Evolutionary conservation across 2,888 invertebrate species (phyloP).

Genomic region (Rhagonycha fulva): DNA sequence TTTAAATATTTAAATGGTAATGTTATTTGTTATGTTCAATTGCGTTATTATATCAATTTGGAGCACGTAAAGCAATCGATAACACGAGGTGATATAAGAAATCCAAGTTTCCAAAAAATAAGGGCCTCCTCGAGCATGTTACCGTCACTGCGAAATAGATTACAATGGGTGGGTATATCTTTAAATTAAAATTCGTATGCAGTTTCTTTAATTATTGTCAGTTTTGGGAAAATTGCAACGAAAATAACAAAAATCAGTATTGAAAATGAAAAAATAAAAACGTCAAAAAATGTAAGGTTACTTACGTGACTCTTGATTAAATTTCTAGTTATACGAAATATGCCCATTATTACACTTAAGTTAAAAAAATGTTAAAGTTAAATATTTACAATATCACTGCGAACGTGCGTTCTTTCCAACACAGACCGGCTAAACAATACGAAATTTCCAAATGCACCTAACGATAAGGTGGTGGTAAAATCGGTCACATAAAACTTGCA

Average conservation of each 20-base stretch:
- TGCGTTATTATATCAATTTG: not conserved
- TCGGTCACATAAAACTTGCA: not conserved
- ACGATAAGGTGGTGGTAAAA: not conserved
- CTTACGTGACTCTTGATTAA: constrained; percentile 66
- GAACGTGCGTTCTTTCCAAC: constrained; percentile 19
- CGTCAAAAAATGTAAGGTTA: constrained; percentile 5
- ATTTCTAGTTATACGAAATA: constrained; percentile 68
- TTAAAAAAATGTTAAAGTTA: constrained; percentile 11
- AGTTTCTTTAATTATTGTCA: not conserved
- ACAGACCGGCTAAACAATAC: constrained; percentile 5
- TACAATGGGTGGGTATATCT: not conserved
- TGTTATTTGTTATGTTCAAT: not conserved
- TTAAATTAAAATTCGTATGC: not conserved
- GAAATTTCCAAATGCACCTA: not conserved
- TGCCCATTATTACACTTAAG: constrained; percentile 60
- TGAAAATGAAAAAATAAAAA: not conserved
- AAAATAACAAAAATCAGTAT: not conserved
- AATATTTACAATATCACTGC: not conserved
- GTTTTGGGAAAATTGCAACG: not conserved
- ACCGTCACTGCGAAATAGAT: not conserved
- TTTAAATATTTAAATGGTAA: not conserved
- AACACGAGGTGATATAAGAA: not conserved
- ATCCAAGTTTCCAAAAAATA: not conserved
- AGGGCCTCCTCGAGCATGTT: not conserved
- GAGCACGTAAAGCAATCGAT: not conserved